Conservation (phyloP, 2,113 vertebrate genomes). For the Felis chaus region DNA sequence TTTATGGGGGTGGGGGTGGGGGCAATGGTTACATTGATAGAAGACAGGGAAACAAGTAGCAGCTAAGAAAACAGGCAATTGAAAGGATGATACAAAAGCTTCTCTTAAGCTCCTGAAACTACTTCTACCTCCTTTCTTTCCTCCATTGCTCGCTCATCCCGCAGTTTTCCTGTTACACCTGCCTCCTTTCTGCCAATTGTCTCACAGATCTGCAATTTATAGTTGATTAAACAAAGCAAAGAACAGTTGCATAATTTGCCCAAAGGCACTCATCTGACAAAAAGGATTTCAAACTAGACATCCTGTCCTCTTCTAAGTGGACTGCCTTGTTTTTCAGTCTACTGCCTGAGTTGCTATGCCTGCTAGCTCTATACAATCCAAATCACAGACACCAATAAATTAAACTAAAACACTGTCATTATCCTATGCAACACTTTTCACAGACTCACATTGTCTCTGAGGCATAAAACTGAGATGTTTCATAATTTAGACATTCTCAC, state of each 20-base stretch:
- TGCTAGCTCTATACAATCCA: background rate
- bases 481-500: background rate
- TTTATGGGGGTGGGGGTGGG: background rate
- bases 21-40: background rate
- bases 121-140: background rate
- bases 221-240: background rate
- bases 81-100: background rate
- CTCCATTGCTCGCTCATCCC: background rate
- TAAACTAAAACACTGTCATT: background rate
- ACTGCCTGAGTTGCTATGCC: background rate
- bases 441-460: background rate
- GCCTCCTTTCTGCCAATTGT: background rate
- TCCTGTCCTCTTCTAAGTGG: background rate
- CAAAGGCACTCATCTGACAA: background rate
- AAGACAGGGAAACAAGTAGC: background rate
- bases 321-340: background rate
- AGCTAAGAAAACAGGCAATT: background rate
- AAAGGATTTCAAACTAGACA: constrained; percentile 44
- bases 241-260: constrained; percentile 4
- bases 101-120: background rate
- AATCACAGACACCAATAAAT: background rate
- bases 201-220: background rate
- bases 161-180: background rate
- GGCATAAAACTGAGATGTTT: background rate
- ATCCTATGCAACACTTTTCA: background rate